Evolutionary conservation across 2,113 vertebrate species (phyloP).

Genomic region (Rhinoptilus africanus): DNA sequence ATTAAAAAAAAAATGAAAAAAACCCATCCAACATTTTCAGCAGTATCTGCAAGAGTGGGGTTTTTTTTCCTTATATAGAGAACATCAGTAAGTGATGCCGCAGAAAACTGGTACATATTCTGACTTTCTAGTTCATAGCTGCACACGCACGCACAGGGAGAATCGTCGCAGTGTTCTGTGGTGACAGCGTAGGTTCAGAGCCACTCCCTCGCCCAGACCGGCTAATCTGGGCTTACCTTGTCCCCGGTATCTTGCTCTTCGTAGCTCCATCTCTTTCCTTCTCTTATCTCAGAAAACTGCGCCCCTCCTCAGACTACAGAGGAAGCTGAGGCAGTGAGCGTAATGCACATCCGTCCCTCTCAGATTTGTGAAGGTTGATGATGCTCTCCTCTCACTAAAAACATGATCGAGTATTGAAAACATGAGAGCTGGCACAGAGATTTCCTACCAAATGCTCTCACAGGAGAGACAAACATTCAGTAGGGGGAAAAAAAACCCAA

Average conservation of each 20-base stretch:
- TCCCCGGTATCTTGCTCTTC: not conserved
- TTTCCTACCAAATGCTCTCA: not conserved
- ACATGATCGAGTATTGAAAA: rapidly evolving
- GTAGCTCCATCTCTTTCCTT: not conserved
- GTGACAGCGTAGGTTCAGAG: rapidly evolving
- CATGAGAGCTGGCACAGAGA: not conserved
- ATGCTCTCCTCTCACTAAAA: not conserved
- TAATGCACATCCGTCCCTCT: not conserved
- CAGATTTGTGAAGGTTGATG: not conserved
- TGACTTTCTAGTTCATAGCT: not conserved
- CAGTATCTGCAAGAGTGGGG: not conserved
- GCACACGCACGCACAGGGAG: not conserved
- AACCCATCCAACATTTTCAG: not conserved
- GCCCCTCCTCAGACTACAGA: not conserved
- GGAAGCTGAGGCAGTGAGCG: not conserved
- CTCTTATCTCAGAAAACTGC: not conserved
- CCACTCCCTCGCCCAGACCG: not conserved
- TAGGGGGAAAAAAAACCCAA: not conserved
- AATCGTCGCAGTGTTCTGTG: not conserved
- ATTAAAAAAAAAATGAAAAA: not conserved
- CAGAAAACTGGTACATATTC: not conserved
- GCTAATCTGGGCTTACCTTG: not conserved
- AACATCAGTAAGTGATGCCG: not conserved
- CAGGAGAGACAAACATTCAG: not conserved
- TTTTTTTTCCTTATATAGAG: not conserved